Percentiles rank a stretch among this genome's conserved stretches.
These are phyloP conservation scores for Colistium nudipinnis DNA, from an alignment of 2,113 vertebrate genomes.

Conservation along the genomic window DNA sequence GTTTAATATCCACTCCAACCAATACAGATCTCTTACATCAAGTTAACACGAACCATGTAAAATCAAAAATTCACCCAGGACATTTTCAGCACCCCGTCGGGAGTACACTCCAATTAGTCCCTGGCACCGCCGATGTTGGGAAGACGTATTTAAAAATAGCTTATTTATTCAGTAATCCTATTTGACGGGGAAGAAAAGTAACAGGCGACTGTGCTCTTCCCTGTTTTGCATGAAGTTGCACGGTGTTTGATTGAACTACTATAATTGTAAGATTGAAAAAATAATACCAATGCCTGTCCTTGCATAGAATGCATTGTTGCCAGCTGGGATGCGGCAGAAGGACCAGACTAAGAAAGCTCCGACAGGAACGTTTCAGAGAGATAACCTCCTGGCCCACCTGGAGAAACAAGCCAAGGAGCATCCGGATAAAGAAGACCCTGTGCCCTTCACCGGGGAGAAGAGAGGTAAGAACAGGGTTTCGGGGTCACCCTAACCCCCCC, in stretches of 20 bases:
- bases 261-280: neutral
- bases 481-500: too few species aligned
- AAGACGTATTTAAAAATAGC: neutral
- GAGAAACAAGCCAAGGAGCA: slow-evolving; percentile 96
- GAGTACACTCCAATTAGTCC: too few species aligned
- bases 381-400: slow-evolving; percentile 93
- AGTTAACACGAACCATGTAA: neutral
- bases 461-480: slow-evolving; percentile 87
- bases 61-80: neutral
- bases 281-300: neutral
- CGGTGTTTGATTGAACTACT: neutral
- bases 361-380: slow-evolving; percentile 92
- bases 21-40: neutral
- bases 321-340: slow-evolving; percentile 93
- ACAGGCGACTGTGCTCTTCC: neutral
- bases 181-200: neutral
- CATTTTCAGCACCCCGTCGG: neutral
- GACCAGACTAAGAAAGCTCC: slow-evolving; percentile 97
- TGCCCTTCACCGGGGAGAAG: slow-evolving; percentile 96
- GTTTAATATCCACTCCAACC: neutral
- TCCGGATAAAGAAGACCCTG: slow-evolving; percentile 94
- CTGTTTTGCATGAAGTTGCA: neutral
- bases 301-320: slow-evolving; percentile 90
- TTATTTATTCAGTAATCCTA: neutral
- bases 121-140: too few species aligned